Conservation (phyloP, 2,888 invertebrate genomes). For the Ypsolopha scabrella region DNA sequence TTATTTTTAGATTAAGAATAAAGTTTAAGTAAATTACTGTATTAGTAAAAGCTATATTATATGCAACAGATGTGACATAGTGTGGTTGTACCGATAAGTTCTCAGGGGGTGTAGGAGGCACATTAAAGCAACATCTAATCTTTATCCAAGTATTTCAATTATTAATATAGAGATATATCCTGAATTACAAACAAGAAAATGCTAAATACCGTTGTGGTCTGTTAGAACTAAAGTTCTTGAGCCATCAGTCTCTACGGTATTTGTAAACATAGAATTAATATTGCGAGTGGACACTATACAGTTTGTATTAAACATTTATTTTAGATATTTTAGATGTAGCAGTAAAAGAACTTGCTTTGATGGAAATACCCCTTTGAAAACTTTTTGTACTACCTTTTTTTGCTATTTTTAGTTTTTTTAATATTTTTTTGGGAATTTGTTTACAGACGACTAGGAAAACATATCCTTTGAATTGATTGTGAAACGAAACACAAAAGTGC, state of each 20-base stretch:
- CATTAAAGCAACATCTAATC: conserved; percentile 31
- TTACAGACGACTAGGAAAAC: neutral
- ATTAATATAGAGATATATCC: neutral
- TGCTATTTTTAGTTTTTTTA: conserved; percentile 18
- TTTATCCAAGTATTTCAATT: conserved; percentile 8
- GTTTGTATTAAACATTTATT: too few relatives aligned
- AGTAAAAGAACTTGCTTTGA: conserved; percentile 14
- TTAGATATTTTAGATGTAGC: conserved; percentile 22
- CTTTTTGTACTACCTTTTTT: conserved; percentile 7
- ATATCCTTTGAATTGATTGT: too few relatives aligned
- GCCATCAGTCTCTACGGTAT: conserved; percentile 59
- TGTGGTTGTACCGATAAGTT: neutral
- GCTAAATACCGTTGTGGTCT: conserved; percentile 52
- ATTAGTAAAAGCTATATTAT: too few relatives aligned
- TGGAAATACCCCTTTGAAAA: conserved; percentile 11
- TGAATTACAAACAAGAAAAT: conserved; percentile 8
- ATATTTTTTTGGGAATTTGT: too few relatives aligned
- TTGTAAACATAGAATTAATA: conserved; percentile 19
- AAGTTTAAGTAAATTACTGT: too few relatives aligned
- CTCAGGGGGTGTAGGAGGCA: conserved; percentile 34
- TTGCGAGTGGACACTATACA: too few relatives aligned
- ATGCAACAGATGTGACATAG: too few relatives aligned
- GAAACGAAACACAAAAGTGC: too few relatives aligned
- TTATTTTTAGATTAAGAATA: too few relatives aligned
- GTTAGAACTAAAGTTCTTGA: conserved; percentile 62